A percentile compares a stretch with the other conserved stretches of the same genome.
Conservation (phyloP, 2,797 vertebrate species). For the Muscicapa comitata region DNA sequence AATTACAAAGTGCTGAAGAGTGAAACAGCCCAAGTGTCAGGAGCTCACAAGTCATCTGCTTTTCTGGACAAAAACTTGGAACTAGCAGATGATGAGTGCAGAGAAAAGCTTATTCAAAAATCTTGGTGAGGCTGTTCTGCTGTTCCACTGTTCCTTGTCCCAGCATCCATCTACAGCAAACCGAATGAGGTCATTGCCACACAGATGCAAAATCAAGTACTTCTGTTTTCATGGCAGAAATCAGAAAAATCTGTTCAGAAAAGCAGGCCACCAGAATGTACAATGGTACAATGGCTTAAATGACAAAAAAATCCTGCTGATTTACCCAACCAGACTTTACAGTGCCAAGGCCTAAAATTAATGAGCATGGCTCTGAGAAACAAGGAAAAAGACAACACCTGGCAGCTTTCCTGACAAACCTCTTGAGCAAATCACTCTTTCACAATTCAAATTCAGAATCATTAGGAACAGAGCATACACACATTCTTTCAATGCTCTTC, state of each 20-base stretch:
- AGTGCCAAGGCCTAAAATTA: background rate
- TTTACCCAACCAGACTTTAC: background rate
- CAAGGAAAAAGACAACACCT: background rate
- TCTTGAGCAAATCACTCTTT: background rate
- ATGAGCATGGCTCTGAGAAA: background rate
- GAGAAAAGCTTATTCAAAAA: background rate
- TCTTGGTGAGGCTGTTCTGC: background rate
- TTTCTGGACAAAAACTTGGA: background rate
- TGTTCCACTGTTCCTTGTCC: background rate
- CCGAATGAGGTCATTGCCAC: background rate
- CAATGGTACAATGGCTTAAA: accelerated
- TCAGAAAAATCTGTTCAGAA: background rate
- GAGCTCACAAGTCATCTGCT: background rate
- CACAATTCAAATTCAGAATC: background rate
- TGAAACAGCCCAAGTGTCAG: background rate
- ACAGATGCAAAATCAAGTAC: background rate
- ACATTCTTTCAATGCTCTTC: background rate
- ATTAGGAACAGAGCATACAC: background rate
- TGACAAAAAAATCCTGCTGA: background rate
- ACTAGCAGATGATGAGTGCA: background rate
- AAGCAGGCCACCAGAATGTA: background rate
- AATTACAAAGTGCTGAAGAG: background rate
- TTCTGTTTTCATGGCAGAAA: background rate
- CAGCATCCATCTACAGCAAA: background rate
- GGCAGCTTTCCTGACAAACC: background rate